Evolutionary conservation across 2,113 vertebrate species (phyloP).

Genomic region (Festucalex cinctus): DNA sequence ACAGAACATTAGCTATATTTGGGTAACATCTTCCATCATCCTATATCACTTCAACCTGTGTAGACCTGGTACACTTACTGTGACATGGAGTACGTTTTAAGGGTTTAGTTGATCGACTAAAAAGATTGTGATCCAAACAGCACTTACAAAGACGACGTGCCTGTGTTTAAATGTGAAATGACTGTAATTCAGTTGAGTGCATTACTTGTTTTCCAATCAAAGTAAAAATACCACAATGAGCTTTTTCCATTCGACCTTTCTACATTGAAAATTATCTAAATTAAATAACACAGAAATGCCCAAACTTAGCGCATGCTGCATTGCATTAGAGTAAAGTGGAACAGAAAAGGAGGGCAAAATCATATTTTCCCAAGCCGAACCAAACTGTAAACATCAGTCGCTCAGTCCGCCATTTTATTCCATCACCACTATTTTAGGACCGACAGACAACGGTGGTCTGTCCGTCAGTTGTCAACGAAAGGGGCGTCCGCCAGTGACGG

Average conservation of each 20-base stretch:
- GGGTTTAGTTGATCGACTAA: slow-evolving; percentile 32
- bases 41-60: slow-evolving; percentile 27
- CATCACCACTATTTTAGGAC: too few relatives aligned
- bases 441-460: too few relatives aligned
- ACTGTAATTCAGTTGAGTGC: slow-evolving; percentile 35
- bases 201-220: slow-evolving; percentile 34
- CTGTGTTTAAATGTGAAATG: slow-evolving; percentile 26
- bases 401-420: too few relatives aligned
- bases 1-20: slow-evolving; percentile 61
- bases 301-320: slow-evolving; percentile 55
- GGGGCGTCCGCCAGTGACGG: too few relatives aligned
- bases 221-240: slow-evolving; percentile 28
- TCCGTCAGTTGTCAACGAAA: too few relatives aligned
- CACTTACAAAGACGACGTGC: neutral
- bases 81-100: slow-evolving; percentile 22
- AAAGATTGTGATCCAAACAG: slow-evolving; percentile 11
- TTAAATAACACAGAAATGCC: slow-evolving; percentile 61
- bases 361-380: too few relatives aligned
- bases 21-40: slow-evolving; percentile 48
- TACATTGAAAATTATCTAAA: slow-evolving; percentile 58
- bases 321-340: slow-evolving; percentile 49
- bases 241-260: slow-evolving; percentile 38
- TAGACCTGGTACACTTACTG: slow-evolving; percentile 19
- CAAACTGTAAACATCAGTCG: neutral
- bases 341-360: slow-evolving; percentile 17